A percentile compares a stretch with the other conserved stretches of the same genome.
Evolutionary conservation across 2,113 vertebrate species (phyloP).

Genomic region (Bothrops jararaca): DNA sequence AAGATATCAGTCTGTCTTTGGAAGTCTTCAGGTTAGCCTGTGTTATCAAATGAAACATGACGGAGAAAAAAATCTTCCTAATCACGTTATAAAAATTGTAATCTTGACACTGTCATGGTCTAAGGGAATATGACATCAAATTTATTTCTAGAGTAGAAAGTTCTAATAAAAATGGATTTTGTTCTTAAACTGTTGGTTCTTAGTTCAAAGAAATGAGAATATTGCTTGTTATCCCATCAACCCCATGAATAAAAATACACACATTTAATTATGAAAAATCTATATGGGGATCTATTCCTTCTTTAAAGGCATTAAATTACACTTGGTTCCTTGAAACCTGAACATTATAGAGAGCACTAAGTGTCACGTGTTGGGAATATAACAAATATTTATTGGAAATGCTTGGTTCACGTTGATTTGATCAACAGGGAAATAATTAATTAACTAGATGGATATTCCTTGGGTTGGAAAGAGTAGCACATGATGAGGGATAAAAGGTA

Average conservation of each 20-base stretch:
- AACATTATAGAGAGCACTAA: conserved; percentile 8
- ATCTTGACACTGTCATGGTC: conserved; percentile 12
- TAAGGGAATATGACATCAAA: conserved; percentile 22
- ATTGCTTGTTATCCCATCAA: conserved; percentile 32
- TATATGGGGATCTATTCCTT: conserved; percentile 12
- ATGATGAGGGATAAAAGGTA: not conserved
- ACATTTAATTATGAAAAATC: conserved; percentile 31
- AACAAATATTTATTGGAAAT: not conserved
- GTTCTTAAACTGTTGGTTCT: conserved; percentile 7
- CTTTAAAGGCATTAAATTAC: conserved; percentile 32
- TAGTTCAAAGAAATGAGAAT: conserved; percentile 25
- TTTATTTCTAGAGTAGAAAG: conserved; percentile 22
- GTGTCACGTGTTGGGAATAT: not conserved
- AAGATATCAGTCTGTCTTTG: not conserved
- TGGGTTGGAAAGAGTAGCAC: not conserved
- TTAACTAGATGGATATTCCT: not conserved
- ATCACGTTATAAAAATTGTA: conserved; percentile 14
- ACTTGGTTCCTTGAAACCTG: conserved; percentile 11
- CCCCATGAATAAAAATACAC: conserved; percentile 6
- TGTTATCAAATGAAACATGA: conserved; percentile 7
- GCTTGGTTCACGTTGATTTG: not conserved
- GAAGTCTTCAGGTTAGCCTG: not conserved
- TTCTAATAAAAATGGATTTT: conserved; percentile 25
- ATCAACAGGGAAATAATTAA: not conserved
- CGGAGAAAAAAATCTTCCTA: conserved; percentile 2